Percentiles rank a stretch among this genome's conserved stretches.
Conservation (phyloP, 2,888 invertebrate genomes). For the Subacronicta megacephala region DNA sequence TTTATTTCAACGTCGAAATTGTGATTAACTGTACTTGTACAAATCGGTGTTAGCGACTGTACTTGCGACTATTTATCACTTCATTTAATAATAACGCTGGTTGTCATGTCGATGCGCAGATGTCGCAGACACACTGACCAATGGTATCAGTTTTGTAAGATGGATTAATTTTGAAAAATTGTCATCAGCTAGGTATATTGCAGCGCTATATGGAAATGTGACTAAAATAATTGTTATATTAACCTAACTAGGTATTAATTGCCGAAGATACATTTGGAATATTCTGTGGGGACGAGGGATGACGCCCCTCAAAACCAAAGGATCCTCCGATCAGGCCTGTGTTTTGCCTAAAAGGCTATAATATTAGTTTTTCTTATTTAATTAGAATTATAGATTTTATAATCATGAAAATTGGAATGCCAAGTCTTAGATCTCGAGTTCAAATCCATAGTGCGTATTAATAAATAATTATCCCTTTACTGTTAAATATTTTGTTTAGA, state of each 20-base stretch:
- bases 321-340: too few species aligned
- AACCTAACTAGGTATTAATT: background rate
- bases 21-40: slow-evolving; percentile 43
- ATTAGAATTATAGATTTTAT: too few species aligned
- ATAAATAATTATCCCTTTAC: too few species aligned
- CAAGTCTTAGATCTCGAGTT: too few species aligned
- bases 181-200: slow-evolving; percentile 1
- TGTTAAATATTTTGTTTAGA: too few species aligned
- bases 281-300: too few species aligned
- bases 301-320: too few species aligned
- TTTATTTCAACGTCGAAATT: slow-evolving; percentile 44
- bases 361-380: too few species aligned
- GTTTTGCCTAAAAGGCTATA: too few species aligned
- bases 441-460: too few species aligned
- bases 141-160: slow-evolving; percentile 34
- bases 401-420: too few species aligned
- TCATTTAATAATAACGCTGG: slow-evolving; percentile 67
- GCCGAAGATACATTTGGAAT: background rate
- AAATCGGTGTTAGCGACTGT: slow-evolving; percentile 44
- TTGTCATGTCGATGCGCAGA: slow-evolving; percentile 71
- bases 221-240: slow-evolving; percentile 5
- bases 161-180: slow-evolving; percentile 39
- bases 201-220: slow-evolving; percentile 8
- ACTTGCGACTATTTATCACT: slow-evolving; percentile 69
- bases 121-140: slow-evolving; percentile 64